Evolutionary conservation across 2,113 vertebrate species (phyloP).

Genomic region (Rhinolophus sinicus): DNA sequence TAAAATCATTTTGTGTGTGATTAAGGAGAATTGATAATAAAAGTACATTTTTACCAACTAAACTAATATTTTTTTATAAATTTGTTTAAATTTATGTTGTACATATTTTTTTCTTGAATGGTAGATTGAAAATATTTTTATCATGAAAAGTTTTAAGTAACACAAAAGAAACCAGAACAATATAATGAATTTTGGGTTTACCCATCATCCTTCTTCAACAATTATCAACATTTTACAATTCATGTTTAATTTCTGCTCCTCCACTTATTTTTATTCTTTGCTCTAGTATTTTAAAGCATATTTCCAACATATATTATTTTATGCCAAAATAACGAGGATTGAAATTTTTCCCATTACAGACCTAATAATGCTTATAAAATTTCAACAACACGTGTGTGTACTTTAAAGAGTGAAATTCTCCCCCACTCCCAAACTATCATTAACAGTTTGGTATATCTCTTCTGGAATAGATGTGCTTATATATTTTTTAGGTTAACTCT

Average conservation of each 20-base stretch:
- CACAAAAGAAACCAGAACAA: background rate
- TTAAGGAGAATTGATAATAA: background rate
- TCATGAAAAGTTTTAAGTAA: background rate
- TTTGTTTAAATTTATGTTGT: background rate
- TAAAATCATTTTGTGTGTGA: background rate
- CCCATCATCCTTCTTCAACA: background rate
- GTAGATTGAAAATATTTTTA: background rate
- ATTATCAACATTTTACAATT: background rate
- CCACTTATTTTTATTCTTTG: background rate
- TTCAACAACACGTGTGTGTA: background rate
- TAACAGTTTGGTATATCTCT: background rate
- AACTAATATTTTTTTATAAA: background rate
- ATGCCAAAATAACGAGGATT: background rate
- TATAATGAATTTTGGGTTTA: background rate
- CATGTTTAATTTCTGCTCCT: background rate
- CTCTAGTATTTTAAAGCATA: background rate
- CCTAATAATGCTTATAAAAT: slow-evolving; percentile 1
- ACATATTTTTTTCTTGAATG: slow-evolving; percentile 3
- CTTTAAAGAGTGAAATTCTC: background rate
- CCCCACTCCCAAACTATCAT: background rate
- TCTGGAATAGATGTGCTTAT: background rate
- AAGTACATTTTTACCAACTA: background rate
- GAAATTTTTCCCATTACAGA: background rate
- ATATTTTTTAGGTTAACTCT: background rate
- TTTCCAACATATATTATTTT: background rate